Evolutionary conservation across 2,797 vertebrate species (phyloP), one percentile per base, ranked within the genome.

Genomic region (Pseudomugil tenellus): DNA sequence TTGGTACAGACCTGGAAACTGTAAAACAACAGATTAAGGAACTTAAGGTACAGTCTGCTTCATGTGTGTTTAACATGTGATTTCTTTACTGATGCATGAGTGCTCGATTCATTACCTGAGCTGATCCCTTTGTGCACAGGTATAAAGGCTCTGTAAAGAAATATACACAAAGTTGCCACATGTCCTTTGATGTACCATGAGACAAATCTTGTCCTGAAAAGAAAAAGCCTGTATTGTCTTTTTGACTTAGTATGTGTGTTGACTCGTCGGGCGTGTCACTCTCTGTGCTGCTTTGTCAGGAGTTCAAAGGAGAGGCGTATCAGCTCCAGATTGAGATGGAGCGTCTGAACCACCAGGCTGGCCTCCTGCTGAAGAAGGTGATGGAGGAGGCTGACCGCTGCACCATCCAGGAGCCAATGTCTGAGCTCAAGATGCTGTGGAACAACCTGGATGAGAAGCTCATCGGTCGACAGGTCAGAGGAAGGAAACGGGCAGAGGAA

Each of bases 281-380:
- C 17, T 57, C 1, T 84, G 61, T 63, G 48, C 26, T 29, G 68
- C 16, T 68, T 65, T 58, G 41, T 35, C 63, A 99, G 98, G 95
- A 96, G 95, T 99, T 96, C 91, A 99, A 99, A 92, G 93, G 93
- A 11, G 98, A 97, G 79, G 94, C 96, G 0, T 99, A 99, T 90
- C 97, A 98, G 72, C 96, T 98, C 34, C 98, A 99, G 92, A 99
- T 99, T 66, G 98, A 99, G 91, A 97, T 98, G 96, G 98, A 99
- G 92, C 95, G 96, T 26, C 87, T 99, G 74, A 98, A 96, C 88
- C 97, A 99, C 86, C 97, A 98, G 86, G 96, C 96, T 0, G 94
- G 97, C 26, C 90, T 99, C 46, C 92, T 99, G 70, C 92, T 98
- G 73, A 99, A 97, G 92, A 98, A 97, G 76, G 97, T 96, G 39